Percentiles rank a stretch among this genome's conserved stretches.
Evolutionary conservation across 2,888 invertebrate species (phyloP).

Genomic region (Allolobophora icterica): DNA sequence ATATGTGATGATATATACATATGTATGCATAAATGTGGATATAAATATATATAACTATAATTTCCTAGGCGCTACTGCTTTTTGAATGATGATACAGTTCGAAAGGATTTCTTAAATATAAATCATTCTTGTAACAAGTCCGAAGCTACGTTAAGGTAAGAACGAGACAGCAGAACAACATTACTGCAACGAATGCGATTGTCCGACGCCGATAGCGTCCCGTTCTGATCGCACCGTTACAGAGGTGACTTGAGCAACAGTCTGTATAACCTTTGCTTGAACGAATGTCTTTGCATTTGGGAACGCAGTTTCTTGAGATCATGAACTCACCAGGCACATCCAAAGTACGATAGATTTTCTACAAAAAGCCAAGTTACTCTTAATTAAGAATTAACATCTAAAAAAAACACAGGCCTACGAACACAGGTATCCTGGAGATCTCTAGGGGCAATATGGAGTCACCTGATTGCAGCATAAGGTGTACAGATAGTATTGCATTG

Average conservation of each 20-base stretch:
- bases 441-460: no score
- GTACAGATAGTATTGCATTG: no score
- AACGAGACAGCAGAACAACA: not conserved
- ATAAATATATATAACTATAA: no score
- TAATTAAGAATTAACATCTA: not conserved
- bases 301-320: not conserved
- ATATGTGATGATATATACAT: no score
- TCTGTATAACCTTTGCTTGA: not conserved
- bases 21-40: no score
- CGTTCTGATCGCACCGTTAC: not conserved
- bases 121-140: not conserved
- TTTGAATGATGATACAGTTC: not conserved
- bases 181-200: not conserved
- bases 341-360: not conserved
- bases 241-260: not conserved
- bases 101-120: not conserved
- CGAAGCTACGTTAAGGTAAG: not conserved
- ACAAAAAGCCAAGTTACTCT: not conserved
- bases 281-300: not conserved
- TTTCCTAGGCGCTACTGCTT: not conserved
- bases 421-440: no score
- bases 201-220: conserved; percentile 7
- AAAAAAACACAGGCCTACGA: no score
- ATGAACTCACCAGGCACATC: not conserved
- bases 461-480: no score